Conservation (phyloP, 2,797 vertebrate species). For the Cyclura pinguis region DNA sequence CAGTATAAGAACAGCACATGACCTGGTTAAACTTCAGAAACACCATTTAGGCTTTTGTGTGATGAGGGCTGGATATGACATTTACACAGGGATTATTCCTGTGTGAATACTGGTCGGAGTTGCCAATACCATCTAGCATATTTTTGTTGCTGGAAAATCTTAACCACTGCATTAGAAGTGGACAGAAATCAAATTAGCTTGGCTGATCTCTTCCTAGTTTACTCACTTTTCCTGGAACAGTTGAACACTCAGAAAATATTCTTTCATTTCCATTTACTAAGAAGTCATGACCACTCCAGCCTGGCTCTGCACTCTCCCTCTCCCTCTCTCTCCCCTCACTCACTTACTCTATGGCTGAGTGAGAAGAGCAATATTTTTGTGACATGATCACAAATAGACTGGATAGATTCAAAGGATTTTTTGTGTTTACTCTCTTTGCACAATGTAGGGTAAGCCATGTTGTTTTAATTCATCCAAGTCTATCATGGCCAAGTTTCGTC, state of each 20-base stretch:
- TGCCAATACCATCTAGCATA: background rate
- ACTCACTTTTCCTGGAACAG: background rate
- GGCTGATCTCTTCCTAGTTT: background rate
- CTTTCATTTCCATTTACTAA: background rate
- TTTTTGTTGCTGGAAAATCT: background rate
- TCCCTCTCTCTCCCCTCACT: no score
- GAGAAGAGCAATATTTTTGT: background rate
- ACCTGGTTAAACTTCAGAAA: background rate
- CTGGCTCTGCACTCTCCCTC: background rate
- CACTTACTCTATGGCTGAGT: no score
- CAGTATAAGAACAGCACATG: background rate
- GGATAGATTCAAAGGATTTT: background rate
- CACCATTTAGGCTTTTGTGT: background rate
- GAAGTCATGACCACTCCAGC: background rate
- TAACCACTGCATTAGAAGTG: background rate
- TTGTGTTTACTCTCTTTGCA: background rate
- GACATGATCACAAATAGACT: background rate
- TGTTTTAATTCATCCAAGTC: background rate
- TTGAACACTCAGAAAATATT: background rate
- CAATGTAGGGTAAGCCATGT: background rate
- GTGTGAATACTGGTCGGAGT: background rate
- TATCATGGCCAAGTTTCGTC: background rate
- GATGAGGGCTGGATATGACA: background rate
- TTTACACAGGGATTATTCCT: background rate
- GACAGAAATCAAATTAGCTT: no score